Evolutionary conservation across 2,113 vertebrate species (phyloP), one percentile per base, ranked within the genome.

Genomic region (Hirundichthys speculiger): DNA sequence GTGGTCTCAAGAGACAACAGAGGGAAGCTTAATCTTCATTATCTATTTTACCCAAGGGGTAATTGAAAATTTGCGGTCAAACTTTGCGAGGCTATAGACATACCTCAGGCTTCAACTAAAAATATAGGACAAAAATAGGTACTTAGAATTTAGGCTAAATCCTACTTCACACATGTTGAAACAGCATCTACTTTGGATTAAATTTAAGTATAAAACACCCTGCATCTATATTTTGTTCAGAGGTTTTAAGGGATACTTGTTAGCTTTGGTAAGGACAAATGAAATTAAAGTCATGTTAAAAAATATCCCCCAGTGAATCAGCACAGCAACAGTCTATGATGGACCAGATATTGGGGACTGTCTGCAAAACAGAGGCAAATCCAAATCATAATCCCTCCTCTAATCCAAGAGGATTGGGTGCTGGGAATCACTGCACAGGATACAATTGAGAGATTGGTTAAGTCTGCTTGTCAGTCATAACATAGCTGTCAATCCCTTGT

Each of bases 401-500:
- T 90, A 88, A 86, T 86, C 86, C 73, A 84, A 80, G 63, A 84
- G 84, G 89, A 93, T 93, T 91, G 92, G 91, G 74, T 71, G 68
- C 54, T 79, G 66, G 72, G 56, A 82, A 61, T 81, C 79, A 77
- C 67, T 71, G 75, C 54, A 75, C 55, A 57, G 73, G 63, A 82
- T 80, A 59, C 73, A 68, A 69, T 43, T 74, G 77, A 80, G 61
- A 76, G 85, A 92, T 82, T 91, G 91, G 91, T 88, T 82, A 77
- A 70, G 13, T 73, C 49, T 68, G 42, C 77, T 74, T 92, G 92
- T 91, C 91, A 91, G 76, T 93, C 90, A 91, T 77, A 87, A 75
- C 45, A 69, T 67, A 72, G 69, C 78, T 83, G 89, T 85, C 90
- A 91, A 90, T 88, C 80, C 83, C 52, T 80, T 71, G 74, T 85